Conservation (phyloP, 2,888 invertebrate genomes). For the Gisinianus flammeolus region DNA sequence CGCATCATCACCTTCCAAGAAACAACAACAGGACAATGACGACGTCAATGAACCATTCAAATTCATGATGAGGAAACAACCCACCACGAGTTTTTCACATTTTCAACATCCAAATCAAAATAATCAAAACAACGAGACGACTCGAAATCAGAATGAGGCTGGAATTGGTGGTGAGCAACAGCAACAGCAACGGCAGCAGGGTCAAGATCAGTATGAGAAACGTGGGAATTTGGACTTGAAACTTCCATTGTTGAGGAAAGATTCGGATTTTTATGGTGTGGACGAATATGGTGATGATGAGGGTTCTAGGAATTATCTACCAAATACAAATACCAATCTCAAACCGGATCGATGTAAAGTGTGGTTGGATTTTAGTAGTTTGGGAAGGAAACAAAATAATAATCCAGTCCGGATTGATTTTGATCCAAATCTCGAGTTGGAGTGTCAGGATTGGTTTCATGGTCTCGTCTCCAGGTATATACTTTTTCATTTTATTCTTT, state of each 20-base stretch:
- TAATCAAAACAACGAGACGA: neutral
- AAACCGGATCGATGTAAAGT: slow-evolving; percentile 54
- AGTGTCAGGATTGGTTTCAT: slow-evolving; percentile 79
- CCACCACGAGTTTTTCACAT: too few relatives aligned
- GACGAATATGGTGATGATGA: slow-evolving; percentile 17
- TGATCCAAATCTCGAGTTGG: slow-evolving; percentile 47
- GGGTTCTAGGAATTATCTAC: neutral
- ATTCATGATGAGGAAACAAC: too few relatives aligned
- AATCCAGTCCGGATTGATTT: neutral
- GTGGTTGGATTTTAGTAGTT: slow-evolving; percentile 53
- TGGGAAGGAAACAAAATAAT: neutral
- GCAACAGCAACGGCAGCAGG: too few relatives aligned
- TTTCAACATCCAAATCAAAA: neutral
- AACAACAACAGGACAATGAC: neutral
- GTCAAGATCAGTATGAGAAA: neutral
- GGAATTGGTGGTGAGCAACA: too few relatives aligned
- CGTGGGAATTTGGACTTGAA: slow-evolving; percentile 28
- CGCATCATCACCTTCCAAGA: neutral
- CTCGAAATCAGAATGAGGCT: neutral
- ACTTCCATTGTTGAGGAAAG: neutral
- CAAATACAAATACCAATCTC: neutral
- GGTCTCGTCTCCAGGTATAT: slow-evolving; percentile 89
- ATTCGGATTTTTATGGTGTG: neutral
- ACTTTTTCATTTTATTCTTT: too few relatives aligned
- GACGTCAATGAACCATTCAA: too few relatives aligned